phyloP scores from a whole-genome alignment of 2,797 vertebrate genomes.

The Acrocephalus scirpaceus region DNA sequence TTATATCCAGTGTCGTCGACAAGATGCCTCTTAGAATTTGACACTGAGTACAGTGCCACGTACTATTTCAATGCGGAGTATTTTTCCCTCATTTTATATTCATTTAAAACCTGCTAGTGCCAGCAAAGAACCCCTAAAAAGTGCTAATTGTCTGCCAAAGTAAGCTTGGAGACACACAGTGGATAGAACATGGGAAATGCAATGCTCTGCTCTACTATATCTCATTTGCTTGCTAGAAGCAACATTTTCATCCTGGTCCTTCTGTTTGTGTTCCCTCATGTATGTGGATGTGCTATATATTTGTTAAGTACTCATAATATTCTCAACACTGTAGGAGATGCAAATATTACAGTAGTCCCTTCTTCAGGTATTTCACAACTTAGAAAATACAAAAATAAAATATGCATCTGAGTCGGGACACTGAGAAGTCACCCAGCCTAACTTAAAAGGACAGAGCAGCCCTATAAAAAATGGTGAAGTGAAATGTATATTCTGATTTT shows the following conservation, averaged over 20 bases:
- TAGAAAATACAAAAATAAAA: background rate
- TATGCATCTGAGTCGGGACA: background rate
- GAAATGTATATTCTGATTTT: background rate
- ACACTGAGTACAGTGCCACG: background rate
- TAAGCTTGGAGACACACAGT: background rate
- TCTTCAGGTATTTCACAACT: background rate
- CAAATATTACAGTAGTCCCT: background rate
- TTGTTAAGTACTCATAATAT: background rate
- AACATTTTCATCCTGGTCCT: background rate
- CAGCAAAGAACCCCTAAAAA: background rate
- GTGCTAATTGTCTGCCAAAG: background rate
- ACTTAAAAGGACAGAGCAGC: background rate
- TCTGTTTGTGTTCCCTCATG: background rate
- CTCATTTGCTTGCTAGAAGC: background rate
- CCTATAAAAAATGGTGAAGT: background rate
- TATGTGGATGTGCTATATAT: background rate
- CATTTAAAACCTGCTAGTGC: background rate
- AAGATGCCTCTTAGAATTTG: background rate
- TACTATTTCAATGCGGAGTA: background rate
- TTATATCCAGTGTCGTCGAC: background rate
- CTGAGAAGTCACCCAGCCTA: background rate
- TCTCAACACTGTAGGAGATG: background rate
- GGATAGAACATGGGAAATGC: background rate
- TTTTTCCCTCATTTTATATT: constrained; percentile 3
- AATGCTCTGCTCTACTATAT: background rate